Base-by-base conservation (phyloP, 2,888 invertebrate species). In the Agrotis clavis region DNA sequence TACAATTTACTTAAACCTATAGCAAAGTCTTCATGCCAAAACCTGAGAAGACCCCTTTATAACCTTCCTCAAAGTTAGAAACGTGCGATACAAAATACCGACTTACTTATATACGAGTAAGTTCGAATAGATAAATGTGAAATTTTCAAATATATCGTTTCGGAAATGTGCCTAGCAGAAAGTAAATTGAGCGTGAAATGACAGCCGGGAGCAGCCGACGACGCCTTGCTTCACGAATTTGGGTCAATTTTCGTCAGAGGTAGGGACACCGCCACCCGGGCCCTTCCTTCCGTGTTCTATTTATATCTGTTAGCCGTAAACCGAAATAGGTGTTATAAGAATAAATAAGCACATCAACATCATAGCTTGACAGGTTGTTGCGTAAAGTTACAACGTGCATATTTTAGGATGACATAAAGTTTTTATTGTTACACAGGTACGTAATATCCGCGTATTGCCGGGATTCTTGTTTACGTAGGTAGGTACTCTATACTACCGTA, bases 141-240 rank as follows among this genome's bases (percentile, higher is more conserved):
- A 86, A 81, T 76, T 84, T 80, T 73, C 70, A 80, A 85, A 87
- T 84, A 84, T 81, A 85, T 86, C 84, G 77, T 83, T 86, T 86
- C 73, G 81, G 85, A 90, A 90, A 90, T 86, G 78, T 85, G 90
- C 86, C 87, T 86, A 88, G 89, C 88, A 83, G 84, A 86, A 88
- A 90, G 86, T 90, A 91, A 94, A 94, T 94, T 91, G 89, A 83
- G 93, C 89, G 92, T 92, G 90, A 94, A 94, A 94, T 93, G 90
- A 90, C 90, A 91, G 90, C 88, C 87, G 81, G 82, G 83, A 81
- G 88, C 74, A 81, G 87, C 84, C 87, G 85, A 82, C 87, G 86
- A 82, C 87, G 86, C 86, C 86, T 87, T 81, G 84, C 86, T 87
- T 84, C 72, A 80, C 84, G 85, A 90, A 93, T 92, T 92, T 90